Conservation (phyloP, 2,888 invertebrate species). For the Scaptodrosophila latifasciaeformis region DNA sequence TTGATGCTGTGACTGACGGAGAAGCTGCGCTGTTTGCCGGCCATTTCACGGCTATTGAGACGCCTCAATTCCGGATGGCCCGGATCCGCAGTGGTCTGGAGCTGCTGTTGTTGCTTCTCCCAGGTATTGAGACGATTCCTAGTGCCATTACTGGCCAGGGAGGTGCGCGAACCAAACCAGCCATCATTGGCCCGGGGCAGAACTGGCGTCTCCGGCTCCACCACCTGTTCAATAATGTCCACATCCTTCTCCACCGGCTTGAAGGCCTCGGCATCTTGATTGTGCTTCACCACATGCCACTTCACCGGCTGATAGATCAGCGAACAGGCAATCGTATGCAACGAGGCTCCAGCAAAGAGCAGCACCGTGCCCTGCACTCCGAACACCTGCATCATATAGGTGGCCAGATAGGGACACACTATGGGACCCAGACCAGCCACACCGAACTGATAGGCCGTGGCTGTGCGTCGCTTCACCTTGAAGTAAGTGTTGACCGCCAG, state of each 20-base stretch:
- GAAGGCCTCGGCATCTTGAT: conserved; percentile 51
- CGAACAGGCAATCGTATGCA: conserved; percentile 82
- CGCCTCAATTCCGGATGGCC: conserved; percentile 54
- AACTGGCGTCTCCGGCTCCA: conserved; percentile 81
- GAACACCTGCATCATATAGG: conserved; percentile 78
- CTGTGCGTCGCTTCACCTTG: conserved; percentile 81
- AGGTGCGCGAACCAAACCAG: conserved; percentile 71
- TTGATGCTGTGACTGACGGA: conserved; percentile 65
- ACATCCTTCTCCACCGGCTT: conserved; percentile 77
- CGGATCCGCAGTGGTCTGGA: no score
- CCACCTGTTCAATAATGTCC: conserved; percentile 79
- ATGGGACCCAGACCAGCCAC: conserved; percentile 84
- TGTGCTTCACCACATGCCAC: conserved; percentile 80
- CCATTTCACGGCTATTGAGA: conserved; percentile 51
- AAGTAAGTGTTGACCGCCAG: conserved; percentile 85
- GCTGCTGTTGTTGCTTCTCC: conserved; percentile 48
- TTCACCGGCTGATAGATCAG: conserved; percentile 84
- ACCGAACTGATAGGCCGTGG: conserved; percentile 83
- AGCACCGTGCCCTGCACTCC: conserved; percentile 82
- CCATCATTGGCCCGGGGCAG: conserved; percentile 76
- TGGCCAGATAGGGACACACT: conserved; percentile 83
- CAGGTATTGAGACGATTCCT: conserved; percentile 56
- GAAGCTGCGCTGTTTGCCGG: conserved; percentile 51
- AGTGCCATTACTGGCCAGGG: conserved; percentile 53
- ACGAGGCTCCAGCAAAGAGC: conserved; percentile 80